These are phyloP conservation scores for Callorhinus ursinus DNA, from an alignment of 2,113 vertebrate genomes.

Conservation along the genomic window DNA sequence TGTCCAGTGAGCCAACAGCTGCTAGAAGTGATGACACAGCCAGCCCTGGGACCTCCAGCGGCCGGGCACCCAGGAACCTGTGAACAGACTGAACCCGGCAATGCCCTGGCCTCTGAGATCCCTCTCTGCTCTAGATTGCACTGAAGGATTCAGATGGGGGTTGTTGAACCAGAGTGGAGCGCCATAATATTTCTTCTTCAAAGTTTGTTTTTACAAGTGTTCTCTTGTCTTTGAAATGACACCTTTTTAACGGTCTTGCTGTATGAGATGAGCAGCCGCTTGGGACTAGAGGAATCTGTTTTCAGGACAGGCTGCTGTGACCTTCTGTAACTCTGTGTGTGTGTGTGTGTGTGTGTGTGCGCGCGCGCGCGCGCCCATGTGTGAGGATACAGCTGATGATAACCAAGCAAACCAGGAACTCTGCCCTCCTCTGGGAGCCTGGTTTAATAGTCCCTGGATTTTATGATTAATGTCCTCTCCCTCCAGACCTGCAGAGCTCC, in stretches of 20 bases:
- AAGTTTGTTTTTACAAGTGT: slow-evolving; percentile 70
- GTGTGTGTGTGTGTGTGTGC: background rate
- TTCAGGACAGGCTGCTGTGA: background rate
- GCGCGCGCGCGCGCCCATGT: background rate
- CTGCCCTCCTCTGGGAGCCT: background rate
- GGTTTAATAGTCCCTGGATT: background rate
- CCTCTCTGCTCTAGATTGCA: background rate
- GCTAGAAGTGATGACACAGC: background rate
- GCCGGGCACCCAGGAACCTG: too few species aligned
- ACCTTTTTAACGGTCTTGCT: slow-evolving; percentile 43
- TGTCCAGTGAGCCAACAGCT: background rate
- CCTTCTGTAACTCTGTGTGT: background rate
- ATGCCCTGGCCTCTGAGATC: accelerated
- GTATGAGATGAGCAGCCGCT: background rate
- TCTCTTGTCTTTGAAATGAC: slow-evolving; percentile 42
- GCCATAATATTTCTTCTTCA: background rate
- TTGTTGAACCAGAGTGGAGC: slow-evolving; percentile 10
- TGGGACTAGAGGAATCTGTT: slow-evolving; percentile 46
- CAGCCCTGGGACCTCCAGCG: background rate
- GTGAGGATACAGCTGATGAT: background rate
- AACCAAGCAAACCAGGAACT: background rate
- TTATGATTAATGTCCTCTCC: background rate
- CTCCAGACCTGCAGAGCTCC: background rate
- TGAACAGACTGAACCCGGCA: background rate
- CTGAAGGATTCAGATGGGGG: background rate